These are phyloP conservation scores for Periplaneta americana DNA, from an alignment of 1,140 invertebrate genomes.

Conservation along the genomic window DNA sequence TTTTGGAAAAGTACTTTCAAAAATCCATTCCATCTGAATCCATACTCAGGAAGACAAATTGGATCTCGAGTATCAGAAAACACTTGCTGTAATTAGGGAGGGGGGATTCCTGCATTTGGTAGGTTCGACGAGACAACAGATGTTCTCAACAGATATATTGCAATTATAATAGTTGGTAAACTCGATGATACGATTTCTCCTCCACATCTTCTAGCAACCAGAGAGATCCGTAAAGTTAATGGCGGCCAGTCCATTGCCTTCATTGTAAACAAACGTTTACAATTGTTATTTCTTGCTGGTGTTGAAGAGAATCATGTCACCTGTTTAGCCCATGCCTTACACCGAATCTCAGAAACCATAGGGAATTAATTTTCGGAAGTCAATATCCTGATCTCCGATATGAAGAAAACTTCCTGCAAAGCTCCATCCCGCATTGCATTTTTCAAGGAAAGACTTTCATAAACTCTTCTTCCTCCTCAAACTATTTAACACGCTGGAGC, in stretches of 20 bases:
- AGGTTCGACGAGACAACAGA: no score
- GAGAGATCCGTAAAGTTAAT: background rate
- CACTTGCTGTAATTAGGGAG: background rate
- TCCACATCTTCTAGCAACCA: background rate
- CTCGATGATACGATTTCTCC: background rate
- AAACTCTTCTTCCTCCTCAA: background rate
- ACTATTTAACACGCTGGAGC: background rate
- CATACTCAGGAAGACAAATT: background rate
- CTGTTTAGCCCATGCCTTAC: background rate
- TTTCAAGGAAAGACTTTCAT: background rate
- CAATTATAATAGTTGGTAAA: background rate
- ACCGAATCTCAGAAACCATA: background rate
- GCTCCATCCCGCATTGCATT: background rate
- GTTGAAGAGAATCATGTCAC: background rate
- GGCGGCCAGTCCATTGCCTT: background rate
- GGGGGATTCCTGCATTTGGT: background rate
- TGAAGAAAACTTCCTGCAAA: background rate
- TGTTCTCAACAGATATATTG: background rate
- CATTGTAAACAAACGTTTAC: background rate
- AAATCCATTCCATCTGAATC: no score
- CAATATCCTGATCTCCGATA: background rate
- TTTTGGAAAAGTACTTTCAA: background rate
- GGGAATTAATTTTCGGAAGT: background rate
- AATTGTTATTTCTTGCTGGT: background rate
- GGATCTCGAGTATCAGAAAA: background rate